Base-by-base conservation (phyloP, 2,797 vertebrate genomes). In the Ctenopoma kingsleyae region DNA sequence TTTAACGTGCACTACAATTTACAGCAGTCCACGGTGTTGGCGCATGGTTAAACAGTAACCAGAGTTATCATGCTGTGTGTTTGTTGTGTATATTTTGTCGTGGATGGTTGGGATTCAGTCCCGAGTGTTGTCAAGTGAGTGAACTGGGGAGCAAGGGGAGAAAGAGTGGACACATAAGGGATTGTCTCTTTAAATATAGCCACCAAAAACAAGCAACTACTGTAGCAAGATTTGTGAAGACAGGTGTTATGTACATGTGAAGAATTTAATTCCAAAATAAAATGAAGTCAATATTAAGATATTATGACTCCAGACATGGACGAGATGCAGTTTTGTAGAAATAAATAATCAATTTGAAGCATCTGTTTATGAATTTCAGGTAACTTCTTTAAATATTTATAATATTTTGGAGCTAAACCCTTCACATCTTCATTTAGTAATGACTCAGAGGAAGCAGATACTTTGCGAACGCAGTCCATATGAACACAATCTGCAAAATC, bases 401-500 rank as follows among this genome's bases (percentile, higher is more conserved):
- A 54, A 71, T 54, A 59, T 60, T 82, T 76, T 84, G 79, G 80
- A 86, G 73, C 60, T 74, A 78, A 87, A 81, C 53, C 74, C 74
- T 76, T 77, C 67, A 48, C 52, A 50, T 88, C 49, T 76, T 83
- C 55, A 71, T 67, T 60, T 44, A 59, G 48, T 30, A 59, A 83
- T 23, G 68, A 76, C 63, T 58, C 20, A 59, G 49, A 72, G 56
- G 71, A 83, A 53, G 60, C 36, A 25, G 61, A 57, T 48, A 57
- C 52, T 71, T 79, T 65, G 55, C 59, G 76, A 79, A 80, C 63
- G 78, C 73, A 78, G 87, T 93, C 92, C 89, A 74, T 71, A 79
- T 90, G 89, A 91, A 90, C 90, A 92, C 88, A 87, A 69, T 80
- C 78, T 88, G 80, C 67, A 80, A 67, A 73, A 46, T 17, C 57